A percentile compares a stretch with the other conserved stretches of the same genome.
phyloP scores from a whole-genome alignment of 2,113 vertebrate species.

The Orientallactaga bullata region DNA sequence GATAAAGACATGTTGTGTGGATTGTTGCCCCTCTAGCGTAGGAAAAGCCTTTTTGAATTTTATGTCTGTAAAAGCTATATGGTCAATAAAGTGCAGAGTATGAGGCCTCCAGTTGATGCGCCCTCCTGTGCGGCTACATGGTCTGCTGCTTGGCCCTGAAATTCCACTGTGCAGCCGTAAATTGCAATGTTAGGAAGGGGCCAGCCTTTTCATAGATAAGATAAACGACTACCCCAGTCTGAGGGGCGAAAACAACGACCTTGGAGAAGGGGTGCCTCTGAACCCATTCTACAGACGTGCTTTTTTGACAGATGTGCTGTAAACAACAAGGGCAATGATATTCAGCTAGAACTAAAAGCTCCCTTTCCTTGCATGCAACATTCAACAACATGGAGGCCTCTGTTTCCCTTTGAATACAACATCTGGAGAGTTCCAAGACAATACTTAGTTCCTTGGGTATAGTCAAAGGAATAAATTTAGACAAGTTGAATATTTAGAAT shows the following conservation, averaged over 20 bases:
- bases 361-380: constrained; percentile 50
- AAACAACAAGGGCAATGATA: not conserved
- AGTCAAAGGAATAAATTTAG: not conserved
- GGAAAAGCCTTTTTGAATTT: constrained; percentile 61
- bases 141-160: constrained; percentile 31
- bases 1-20: constrained; percentile 59
- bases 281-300: not conserved
- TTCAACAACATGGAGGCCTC: not conserved
- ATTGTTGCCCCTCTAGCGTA: constrained; percentile 39
- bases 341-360: not conserved
- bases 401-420: not conserved
- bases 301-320: not conserved
- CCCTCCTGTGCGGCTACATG: not conserved
- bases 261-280: not conserved
- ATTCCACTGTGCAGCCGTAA: constrained; percentile 19
- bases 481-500: not conserved
- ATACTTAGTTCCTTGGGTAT: not conserved
- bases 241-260: not conserved
- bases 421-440: not conserved
- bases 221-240: no score
- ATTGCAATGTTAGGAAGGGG: not conserved
- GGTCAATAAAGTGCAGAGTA: not conserved
- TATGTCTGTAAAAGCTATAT: not conserved
- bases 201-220: not conserved
- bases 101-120: not conserved